A percentile compares a stretch with the other conserved stretches of the same genome.
phyloP scores from a whole-genome alignment of 2,888 invertebrate species.

The Cephus pulcher region DNA sequence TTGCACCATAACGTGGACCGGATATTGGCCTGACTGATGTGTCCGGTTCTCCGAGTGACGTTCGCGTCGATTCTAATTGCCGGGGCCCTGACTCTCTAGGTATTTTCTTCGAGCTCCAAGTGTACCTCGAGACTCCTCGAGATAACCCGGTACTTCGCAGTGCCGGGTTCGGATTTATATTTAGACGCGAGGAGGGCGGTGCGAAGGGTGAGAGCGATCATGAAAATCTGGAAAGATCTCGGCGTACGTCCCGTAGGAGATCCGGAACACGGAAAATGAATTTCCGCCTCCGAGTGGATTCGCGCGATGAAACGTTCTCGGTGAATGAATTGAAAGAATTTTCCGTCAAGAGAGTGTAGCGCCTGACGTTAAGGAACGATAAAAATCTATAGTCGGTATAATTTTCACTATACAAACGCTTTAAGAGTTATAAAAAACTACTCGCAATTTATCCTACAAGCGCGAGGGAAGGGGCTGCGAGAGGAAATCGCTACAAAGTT shows the following conservation, averaged over 20 bases:
- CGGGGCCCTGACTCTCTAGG: neutral
- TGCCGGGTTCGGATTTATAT: neutral
- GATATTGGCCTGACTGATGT: conserved; percentile 43
- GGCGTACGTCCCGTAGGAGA: neutral
- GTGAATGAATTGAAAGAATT: neutral
- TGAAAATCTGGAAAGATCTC: neutral
- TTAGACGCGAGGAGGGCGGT: neutral
- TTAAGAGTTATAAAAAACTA: neutral
- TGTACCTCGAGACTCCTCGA: neutral
- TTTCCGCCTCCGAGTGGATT: neutral
- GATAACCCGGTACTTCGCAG: neutral
- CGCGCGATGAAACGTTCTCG: neutral
- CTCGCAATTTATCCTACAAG: conserved; percentile 4
- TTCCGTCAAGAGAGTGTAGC: neutral
- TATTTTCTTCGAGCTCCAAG: neutral
- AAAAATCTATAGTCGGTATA: neutral
- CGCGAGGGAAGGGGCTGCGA: conserved; percentile 6
- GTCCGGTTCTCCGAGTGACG: conserved; percentile 33
- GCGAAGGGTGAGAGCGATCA: neutral
- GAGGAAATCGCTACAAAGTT: neutral
- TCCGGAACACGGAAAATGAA: neutral
- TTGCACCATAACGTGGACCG: conserved; percentile 18
- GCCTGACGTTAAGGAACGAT: neutral
- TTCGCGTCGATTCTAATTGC: neutral
- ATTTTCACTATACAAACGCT: neutral